Base-by-base conservation (phyloP, 2,113 vertebrate genomes). In the Sphyrna mokarran region DNA sequence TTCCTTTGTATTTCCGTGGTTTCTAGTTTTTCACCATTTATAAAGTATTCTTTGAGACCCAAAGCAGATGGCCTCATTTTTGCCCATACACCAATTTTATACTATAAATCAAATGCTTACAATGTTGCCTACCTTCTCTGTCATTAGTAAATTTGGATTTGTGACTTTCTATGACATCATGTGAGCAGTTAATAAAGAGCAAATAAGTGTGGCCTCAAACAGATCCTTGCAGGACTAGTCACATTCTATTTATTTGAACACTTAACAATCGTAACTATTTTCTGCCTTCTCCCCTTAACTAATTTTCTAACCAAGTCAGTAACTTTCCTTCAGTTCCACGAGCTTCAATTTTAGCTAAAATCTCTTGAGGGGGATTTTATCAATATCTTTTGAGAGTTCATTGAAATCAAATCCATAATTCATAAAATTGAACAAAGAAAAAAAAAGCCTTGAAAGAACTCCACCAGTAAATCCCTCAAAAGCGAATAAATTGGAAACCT, bases 401-500 rank as follows among this genome's bases (percentile, higher is more conserved):
- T 76, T n/a, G 1, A 76, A 76, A 76, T 76, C 33, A 33, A 76
- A 76, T 76, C 72, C 33, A 54, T 54, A 54, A 54, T 54, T 4
- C 4, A 54, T 54, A 54, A 54, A 54, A 54, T 54, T 54, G 5
- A 54, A 5, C n/a, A 48, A 95, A 61, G 29, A 7, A 80, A 93
- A 54, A 91, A 68, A 3, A 40, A 40, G 63, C 66, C 16, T 37
- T 26, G 68, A 93, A 89, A 14, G 23, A 58, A 58, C 20, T 58
- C 11, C 26, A 89, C 10, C 86, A 89, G 26, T 58, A 89, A 91
- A 86, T 43, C 83, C 48, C 40, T 22, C 40, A 48, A 58, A 54
- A 80, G 78, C 58, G 54, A 58, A 58, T 48, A 48, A 89, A 48
- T 54, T 33, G 68, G 9, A 72, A 72, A 95, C 94, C 96, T 80